Base-by-base conservation (phyloP, 2,888 invertebrate genomes). In the Chrysolina americana region DNA sequence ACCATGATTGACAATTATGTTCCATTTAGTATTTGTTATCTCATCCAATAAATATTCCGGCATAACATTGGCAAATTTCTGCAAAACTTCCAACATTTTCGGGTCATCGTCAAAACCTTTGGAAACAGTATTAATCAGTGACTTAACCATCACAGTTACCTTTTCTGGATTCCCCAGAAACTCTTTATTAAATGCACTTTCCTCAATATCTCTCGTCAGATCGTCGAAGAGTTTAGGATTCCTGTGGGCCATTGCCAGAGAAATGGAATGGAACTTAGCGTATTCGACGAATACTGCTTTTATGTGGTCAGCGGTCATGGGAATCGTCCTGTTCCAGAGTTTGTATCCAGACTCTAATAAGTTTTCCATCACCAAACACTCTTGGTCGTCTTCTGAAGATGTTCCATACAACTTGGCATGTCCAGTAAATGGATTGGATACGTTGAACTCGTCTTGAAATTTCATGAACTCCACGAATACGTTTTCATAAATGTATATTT, bases 251-350 rank as follows among this genome's bases (percentile, higher is more conserved):
- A 86, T 72, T 0, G 83, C 86, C 19, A 82, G 81, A 2, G 84
- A 84, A 2, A 84, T 70, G 0, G 85, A 83, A 71, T 87, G 87
- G 19, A 85, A 83, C 66, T 82, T 83, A 0, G 82, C 87, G 59
- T 85, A 83, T 63, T 84, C 83, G 11, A 78, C 75, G 23, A 86
- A 70, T 17, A 84, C 83, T 10, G 83, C 44, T 17, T 70, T 71
- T 0, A 85, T 73, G 71, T 87, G 86, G 21, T 81, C 76, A 19
- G 81, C 77, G 53, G 85, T 77, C 78, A 86, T 82, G 9, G 81
- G 79, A 17, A 75, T 70, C 41, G 78, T 81, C 15, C 81, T 76
- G 64, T 84, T 77, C 80, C 83, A 82, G 50, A 85, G 53, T 11
- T 78, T 70, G 74, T 80, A 86, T 0, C 81, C 82, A 17, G 41